These are phyloP conservation scores for Lacerta agilis DNA, from an alignment of 2,797 vertebrate species.

Conservation along the genomic window DNA sequence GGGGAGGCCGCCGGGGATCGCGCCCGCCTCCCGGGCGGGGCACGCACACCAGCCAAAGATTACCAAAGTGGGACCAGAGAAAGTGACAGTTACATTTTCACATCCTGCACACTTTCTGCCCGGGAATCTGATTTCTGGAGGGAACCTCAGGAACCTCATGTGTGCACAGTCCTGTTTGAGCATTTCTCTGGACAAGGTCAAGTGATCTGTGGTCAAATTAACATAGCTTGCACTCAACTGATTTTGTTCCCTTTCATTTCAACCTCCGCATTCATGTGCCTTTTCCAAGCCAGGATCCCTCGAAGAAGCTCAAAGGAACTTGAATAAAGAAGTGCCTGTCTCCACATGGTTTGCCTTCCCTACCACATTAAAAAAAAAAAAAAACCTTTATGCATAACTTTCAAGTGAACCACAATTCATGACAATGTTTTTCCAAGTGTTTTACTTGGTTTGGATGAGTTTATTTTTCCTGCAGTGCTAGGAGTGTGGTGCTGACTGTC, in stretches of 20 bases:
- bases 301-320: conserved; percentile 51
- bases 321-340: conserved; percentile 43
- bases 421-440: conserved; percentile 60
- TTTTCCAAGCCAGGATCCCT: neutral
- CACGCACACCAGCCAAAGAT: too few species aligned
- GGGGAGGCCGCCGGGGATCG: too few species aligned
- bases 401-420: conserved; percentile 49
- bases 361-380: conserved; percentile 3
- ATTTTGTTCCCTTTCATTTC: conserved; percentile 35
- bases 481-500: conserved; percentile 47
- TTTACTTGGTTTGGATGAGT: conserved; percentile 61
- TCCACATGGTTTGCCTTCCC: conserved; percentile 16
- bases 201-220: neutral
- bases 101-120: neutral
- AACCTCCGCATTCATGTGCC: conserved; percentile 10
- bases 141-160: neutral
- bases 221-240: neutral
- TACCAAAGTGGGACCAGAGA: neutral
- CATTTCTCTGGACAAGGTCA: neutral
- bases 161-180: neutral
- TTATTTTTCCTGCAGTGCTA: conserved; percentile 72
- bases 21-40: too few species aligned
- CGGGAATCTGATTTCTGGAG: neutral
- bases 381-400: conserved; percentile 44
- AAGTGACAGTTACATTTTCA: neutral